Percentiles rank a stretch among this genome's conserved stretches.
These are phyloP conservation scores for Aurelia sp. DNA, from an alignment of 30 jellyfish, hydroid and myxozoan genomes.

Conservation along the genomic window DNA sequence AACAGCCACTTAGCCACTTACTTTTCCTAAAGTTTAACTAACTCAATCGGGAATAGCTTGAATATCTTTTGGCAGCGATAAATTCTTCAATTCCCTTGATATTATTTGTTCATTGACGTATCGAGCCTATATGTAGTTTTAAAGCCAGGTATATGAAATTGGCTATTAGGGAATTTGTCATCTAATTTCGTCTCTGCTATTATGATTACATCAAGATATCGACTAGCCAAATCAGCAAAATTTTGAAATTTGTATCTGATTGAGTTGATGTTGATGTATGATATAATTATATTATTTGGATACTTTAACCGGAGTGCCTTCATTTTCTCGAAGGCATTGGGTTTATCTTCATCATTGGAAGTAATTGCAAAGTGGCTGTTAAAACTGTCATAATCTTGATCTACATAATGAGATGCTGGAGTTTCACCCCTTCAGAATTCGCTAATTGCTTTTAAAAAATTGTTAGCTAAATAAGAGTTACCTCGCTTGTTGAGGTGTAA, in stretches of 20 bases:
- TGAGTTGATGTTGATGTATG: too few relatives aligned
- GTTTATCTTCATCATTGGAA: not conserved
- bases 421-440: too few relatives aligned
- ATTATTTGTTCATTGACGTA: constrained; percentile 13
- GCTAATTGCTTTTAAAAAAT: too few relatives aligned
- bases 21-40: constrained; percentile 54
- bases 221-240: too few relatives aligned
- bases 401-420: constrained; percentile 21
- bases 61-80: constrained; percentile 17
- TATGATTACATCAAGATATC: too few relatives aligned
- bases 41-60: constrained; percentile 48
- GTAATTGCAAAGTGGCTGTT: constrained; percentile 21
- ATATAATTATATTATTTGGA: constrained; percentile 2
- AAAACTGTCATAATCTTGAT: constrained; percentile 20
- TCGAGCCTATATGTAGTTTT: constrained; percentile 26
- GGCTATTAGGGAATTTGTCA: not conserved
- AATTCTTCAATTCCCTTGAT: not conserved
- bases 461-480: too few relatives aligned
- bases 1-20: constrained; percentile 56
- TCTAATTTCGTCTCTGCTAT: too few relatives aligned
- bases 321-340: constrained; percentile 4
- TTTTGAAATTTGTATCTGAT: not conserved
- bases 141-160: constrained; percentile 43
- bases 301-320: constrained; percentile 13
- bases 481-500: too few relatives aligned